Evolutionary conservation across 1,140 invertebrate species (phyloP).

Genomic region (Gyrodactylus bullatarudis): DNA sequence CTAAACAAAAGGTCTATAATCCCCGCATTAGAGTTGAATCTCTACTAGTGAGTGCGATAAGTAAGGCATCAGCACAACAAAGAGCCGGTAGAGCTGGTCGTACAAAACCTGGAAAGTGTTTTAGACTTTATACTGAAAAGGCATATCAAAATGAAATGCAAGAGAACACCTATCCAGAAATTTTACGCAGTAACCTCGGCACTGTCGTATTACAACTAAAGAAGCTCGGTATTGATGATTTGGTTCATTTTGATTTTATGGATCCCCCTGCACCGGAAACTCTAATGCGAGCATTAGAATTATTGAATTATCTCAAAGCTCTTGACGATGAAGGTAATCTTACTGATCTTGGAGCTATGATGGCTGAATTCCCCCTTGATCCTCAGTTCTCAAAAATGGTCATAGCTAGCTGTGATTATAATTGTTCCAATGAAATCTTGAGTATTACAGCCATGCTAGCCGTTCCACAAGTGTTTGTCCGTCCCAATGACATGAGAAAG

Average conservation of each 20-base stretch:
- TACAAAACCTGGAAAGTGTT: slow-evolving; percentile 84
- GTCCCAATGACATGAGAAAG: slow-evolving; percentile 92
- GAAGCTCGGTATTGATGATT: slow-evolving; percentile 89
- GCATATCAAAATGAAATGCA: slow-evolving; percentile 97
- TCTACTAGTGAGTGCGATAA: slow-evolving; percentile 77
- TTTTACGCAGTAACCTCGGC: slow-evolving; percentile 70
- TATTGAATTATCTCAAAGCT: slow-evolving; percentile 78
- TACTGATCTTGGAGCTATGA: slow-evolving; percentile 34
- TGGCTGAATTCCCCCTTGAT: slow-evolving; percentile 97
- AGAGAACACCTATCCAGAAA: slow-evolving; percentile 95
- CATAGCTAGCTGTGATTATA: slow-evolving; percentile 67
- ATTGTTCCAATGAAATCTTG: slow-evolving; percentile 93
- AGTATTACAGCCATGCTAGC: slow-evolving; percentile 96
- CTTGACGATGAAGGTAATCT: slow-evolving; percentile 49
- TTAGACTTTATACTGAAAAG: slow-evolving; percentile 86
- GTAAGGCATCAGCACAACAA: slow-evolving; percentile 95
- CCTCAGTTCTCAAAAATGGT: slow-evolving; percentile 95
- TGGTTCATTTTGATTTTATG: slow-evolving; percentile 99
- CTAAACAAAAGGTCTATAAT: slow-evolving; percentile 95
- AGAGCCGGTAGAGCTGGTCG: slow-evolving; percentile 75
- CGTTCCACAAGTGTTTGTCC: slow-evolving; percentile 97
- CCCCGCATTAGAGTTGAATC: slow-evolving; percentile 84
- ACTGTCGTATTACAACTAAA: slow-evolving; percentile 88
- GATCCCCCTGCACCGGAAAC: slow-evolving; percentile 99
- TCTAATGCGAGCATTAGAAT: slow-evolving; percentile 82